Evolutionary conservation across 2,113 vertebrate species (phyloP).

Genomic region (Otis tarda): DNA sequence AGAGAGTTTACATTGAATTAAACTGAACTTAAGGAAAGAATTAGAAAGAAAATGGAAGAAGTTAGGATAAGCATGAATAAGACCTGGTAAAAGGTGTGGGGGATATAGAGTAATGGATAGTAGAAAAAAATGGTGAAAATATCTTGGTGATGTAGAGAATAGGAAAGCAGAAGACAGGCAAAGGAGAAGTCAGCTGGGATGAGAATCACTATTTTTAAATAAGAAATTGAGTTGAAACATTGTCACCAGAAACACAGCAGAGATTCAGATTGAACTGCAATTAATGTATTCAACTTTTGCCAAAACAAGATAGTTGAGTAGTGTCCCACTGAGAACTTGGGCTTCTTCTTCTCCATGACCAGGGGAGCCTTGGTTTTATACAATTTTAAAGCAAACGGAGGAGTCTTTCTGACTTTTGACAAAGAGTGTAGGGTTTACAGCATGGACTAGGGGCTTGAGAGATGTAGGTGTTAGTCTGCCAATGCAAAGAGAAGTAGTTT

Average conservation of each 20-base stretch:
- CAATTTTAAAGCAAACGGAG: neutral
- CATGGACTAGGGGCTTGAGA: neutral
- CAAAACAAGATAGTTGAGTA: neutral
- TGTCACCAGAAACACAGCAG: neutral
- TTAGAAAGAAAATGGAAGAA: neutral
- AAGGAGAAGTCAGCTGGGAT: neutral
- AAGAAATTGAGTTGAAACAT: neutral
- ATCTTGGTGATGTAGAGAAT: neutral
- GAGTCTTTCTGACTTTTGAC: neutral
- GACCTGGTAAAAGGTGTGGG: neutral
- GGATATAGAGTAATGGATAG: neutral
- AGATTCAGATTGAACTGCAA: neutral
- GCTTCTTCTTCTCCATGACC: neutral
- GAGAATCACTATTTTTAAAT: neutral
- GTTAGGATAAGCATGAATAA: neutral
- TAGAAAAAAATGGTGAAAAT: neutral
- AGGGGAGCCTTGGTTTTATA: neutral
- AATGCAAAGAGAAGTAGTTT: neutral
- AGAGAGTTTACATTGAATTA: neutral
- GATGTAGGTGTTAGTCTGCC: neutral
- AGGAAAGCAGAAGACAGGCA: neutral
- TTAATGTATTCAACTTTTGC: neutral
- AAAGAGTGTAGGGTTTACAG: neutral
- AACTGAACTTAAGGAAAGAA: neutral
- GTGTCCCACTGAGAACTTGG: rapidly evolving